Evolutionary conservation across 2,888 invertebrate genomes (phyloP).

Genomic region (Leptinotarsa peninsularis): DNA sequence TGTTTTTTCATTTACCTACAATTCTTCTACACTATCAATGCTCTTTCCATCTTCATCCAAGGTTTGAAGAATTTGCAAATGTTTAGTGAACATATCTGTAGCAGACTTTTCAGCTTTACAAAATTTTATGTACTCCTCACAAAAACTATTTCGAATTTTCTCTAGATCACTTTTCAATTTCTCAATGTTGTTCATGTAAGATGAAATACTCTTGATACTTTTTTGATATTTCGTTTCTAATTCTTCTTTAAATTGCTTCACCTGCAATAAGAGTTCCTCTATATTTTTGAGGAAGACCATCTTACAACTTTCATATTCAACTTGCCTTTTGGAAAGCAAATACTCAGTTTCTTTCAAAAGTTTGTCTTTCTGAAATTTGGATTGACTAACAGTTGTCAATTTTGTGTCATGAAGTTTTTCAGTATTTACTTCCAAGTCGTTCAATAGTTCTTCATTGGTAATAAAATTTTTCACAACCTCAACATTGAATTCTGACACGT

Average conservation of each 20-base stretch:
- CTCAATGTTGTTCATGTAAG: not conserved
- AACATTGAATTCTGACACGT: not conserved
- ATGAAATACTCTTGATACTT: conserved; percentile 2
- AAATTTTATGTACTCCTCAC: conserved; percentile 16
- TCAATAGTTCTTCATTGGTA: not conserved
- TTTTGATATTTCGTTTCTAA: not conserved
- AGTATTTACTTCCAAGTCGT: conserved; percentile 4
- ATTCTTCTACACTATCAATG: too few relatives aligned
- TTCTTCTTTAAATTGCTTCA: not conserved
- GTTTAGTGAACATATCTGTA: not conserved
- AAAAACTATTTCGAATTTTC: conserved; percentile 4
- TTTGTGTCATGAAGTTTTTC: conserved; percentile 18
- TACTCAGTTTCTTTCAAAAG: conserved; percentile 8
- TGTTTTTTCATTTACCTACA: too few relatives aligned
- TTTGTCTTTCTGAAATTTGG: conserved; percentile 1
- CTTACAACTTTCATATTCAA: not conserved
- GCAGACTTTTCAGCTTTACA: conserved; percentile 15
- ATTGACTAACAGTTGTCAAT: not conserved
- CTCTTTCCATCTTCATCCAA: not conserved
- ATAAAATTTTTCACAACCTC: not conserved
- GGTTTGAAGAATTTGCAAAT: not conserved
- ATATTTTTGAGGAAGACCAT: not conserved
- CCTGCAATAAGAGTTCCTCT: not conserved
- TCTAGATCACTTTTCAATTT: not conserved
- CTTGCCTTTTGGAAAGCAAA: not conserved